These are phyloP conservation scores for Coregonus suidteri DNA, from an alignment of 2,797 vertebrate genomes.

Conservation along the genomic window DNA sequence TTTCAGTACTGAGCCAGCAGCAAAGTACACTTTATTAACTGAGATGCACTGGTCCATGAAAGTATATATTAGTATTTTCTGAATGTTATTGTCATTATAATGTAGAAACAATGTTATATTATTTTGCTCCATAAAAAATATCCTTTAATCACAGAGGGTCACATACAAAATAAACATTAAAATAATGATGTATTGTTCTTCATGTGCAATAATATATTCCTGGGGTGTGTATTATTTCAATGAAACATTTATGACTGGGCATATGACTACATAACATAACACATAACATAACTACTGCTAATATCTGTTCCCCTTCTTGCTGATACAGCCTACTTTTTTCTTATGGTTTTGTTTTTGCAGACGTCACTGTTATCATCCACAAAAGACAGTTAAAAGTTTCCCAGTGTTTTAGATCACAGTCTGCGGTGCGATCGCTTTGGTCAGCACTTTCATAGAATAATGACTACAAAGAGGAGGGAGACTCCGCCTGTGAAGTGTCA, in stretches of 20 bases:
- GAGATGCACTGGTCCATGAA: too few relatives aligned
- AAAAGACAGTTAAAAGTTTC: constrained; percentile 53
- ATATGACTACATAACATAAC: background rate
- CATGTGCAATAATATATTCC: background rate
- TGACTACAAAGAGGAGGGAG: constrained; percentile 56
- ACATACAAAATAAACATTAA: background rate
- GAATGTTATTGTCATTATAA: too few relatives aligned
- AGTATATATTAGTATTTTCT: too few relatives aligned
- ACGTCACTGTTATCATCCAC: constrained; percentile 47
- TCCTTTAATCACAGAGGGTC: background rate
- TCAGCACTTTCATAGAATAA: constrained; percentile 78
- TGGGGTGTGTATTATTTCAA: background rate
- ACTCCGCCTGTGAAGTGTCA: constrained; percentile 24
- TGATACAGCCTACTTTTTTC: background rate
- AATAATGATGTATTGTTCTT: background rate
- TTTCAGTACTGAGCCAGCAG: constrained; percentile 6
- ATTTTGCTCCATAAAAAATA: too few relatives aligned
- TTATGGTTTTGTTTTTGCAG: constrained; percentile 22
- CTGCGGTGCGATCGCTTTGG: constrained; percentile 67
- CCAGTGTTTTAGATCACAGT: constrained; percentile 65
- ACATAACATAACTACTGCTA: background rate
- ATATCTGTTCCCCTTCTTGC: background rate
- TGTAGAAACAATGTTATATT: too few relatives aligned
- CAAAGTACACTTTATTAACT: background rate
- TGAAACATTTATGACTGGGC: background rate